Evolutionary conservation across 2,113 vertebrate genomes (phyloP).

Genomic region (Pheucticus melanocephalus): DNA sequence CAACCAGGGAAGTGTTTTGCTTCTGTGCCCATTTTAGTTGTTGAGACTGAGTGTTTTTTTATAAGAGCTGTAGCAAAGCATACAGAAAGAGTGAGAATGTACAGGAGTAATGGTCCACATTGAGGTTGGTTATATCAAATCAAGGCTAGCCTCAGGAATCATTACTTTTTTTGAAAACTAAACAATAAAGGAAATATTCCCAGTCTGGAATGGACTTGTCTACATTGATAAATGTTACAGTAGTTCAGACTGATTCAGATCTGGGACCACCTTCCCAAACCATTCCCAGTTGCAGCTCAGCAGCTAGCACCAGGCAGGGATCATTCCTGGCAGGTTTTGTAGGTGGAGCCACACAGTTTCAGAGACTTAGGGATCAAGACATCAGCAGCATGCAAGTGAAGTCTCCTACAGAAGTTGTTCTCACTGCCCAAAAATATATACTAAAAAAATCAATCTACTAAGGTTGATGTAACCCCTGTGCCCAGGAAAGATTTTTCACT

Average conservation of each 20-base stretch:
- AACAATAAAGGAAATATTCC: neutral
- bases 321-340: neutral
- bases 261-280: neutral
- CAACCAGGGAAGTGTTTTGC: neutral
- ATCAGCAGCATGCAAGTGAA: neutral
- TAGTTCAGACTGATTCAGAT: neutral
- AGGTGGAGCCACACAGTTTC: accelerated
- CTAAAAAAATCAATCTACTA: neutral
- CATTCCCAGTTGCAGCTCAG: neutral
- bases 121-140: neutral
- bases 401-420: neutral
- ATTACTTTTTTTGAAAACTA: neutral
- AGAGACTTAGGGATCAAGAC: neutral
- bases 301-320: neutral
- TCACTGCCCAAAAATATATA: neutral
- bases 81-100: neutral
- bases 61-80: neutral
- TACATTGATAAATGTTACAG: neutral
- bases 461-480: neutral
- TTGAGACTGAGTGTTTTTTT: neutral
- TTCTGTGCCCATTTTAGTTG: neutral
- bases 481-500: neutral
- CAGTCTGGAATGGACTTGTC: neutral
- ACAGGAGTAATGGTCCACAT: neutral
- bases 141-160: neutral